phyloP scores from a whole-genome alignment of 1,140 invertebrate genomes.

The Bombyx mori region DNA sequence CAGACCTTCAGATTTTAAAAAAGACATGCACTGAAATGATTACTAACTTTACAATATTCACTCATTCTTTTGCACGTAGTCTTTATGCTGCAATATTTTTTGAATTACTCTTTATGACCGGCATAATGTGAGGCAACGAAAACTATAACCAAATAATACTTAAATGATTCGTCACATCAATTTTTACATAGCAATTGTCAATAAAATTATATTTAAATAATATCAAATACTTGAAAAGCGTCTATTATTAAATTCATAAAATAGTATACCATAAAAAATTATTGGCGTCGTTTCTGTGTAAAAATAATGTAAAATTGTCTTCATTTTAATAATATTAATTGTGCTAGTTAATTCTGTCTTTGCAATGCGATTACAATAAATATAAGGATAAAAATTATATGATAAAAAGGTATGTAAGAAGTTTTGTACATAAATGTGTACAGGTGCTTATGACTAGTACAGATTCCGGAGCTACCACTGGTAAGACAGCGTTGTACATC shows the following conservation, averaged over 20 bases:
- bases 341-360: slow-evolving; percentile 30
- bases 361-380: slow-evolving; percentile 15
- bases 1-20: too few species aligned
- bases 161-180: slow-evolving; percentile 45
- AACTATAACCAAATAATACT: slow-evolving; percentile 27
- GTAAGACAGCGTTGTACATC: slow-evolving; percentile 14
- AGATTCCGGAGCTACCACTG: slow-evolving; percentile 18
- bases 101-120: too few species aligned
- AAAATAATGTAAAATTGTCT: slow-evolving; percentile 19
- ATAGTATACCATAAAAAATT: too few species aligned
- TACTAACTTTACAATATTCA: too few species aligned
- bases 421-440: slow-evolving; percentile 7
- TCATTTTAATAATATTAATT: slow-evolving; percentile 17
- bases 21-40: too few species aligned
- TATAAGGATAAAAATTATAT: slow-evolving; percentile 1
- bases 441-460: slow-evolving; percentile 8
- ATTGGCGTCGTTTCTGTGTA: too few species aligned
- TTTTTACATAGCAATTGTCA: slow-evolving; percentile 18
- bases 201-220: slow-evolving; percentile 50
- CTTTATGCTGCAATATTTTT: too few species aligned
- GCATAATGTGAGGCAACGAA: too few species aligned
- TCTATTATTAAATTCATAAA: neutral
- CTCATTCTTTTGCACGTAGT: too few species aligned
- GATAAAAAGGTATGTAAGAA: slow-evolving; percentile 5
- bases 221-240: slow-evolving; percentile 37